Base-by-base conservation (phyloP, 2,888 invertebrate genomes). In the Melanotus villosus region DNA sequence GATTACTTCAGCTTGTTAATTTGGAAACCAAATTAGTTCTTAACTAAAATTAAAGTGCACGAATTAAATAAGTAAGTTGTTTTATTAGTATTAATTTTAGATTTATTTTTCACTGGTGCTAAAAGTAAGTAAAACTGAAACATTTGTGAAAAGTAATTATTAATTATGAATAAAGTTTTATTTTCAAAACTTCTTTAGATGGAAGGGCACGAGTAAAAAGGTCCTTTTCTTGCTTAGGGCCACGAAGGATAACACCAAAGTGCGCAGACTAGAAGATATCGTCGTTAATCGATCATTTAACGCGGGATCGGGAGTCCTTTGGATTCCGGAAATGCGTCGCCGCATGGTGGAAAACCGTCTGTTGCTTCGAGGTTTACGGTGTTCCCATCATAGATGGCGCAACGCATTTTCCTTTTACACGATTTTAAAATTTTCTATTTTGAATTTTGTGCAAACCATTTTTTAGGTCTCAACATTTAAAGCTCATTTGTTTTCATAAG, bases 21-120 rank as follows among this genome's bases (percentile, higher is more conserved):
- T 50, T 50, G 47, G 47, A 50, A 50, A 50, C 47, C 26, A 50
- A 50, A 50, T 50, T 50, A 50, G 47, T 50, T 50, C 26, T 26
- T 50, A 7, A 23, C 14, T 26, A 26, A 26, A 50, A 50, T 50
- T 21, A 50, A 50, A 26, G n/a, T 26, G 26, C 26, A 50, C 12
- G 47, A 50, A 50, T 50, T 19, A 43, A 9, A 10, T 19, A 43
- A 41, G 16, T 43, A 19, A 1, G 43, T 2, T 43, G 19, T 18
- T 6, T 43, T 10, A 43, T 19, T 43, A 43, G 18, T 43, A n/a
- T n/a, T n/a, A n/a, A n/a, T n/a, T n/a, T n/a, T n/a, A n/a, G n/a
- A n/a, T n/a, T n/a, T n/a, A n/a, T n/a, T n/a, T n/a, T n/a, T n/a
- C n/a, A n/a, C n/a, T n/a, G n/a, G n/a, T n/a, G n/a, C n/a, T n/a